phyloP scores from a whole-genome alignment of 2,888 invertebrate species.

The Hypolimnas misippus region DNA sequence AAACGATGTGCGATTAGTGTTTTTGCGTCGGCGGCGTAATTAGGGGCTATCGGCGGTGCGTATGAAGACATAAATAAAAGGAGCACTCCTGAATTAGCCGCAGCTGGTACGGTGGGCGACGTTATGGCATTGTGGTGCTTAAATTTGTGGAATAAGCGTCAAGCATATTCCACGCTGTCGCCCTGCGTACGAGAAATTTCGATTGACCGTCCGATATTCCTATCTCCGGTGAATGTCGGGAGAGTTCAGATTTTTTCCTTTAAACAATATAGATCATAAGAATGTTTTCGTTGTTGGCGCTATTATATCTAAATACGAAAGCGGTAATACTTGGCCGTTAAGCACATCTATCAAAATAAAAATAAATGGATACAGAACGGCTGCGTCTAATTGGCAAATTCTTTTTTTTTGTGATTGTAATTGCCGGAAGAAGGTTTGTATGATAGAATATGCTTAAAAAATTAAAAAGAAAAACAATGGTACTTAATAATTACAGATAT shows the following conservation, averaged over 20 bases:
- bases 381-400: too few relatives aligned
- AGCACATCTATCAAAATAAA: too few relatives aligned
- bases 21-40: conserved; percentile 79
- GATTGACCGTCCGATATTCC: conserved; percentile 62
- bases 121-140: conserved; percentile 20
- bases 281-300: conserved; percentile 9
- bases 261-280: conserved; percentile 35
- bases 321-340: background rate
- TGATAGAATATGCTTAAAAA: too few relatives aligned
- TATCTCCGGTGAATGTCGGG: conserved; percentile 42
- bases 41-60: conserved; percentile 81
- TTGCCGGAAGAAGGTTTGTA: too few relatives aligned
- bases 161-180: conserved; percentile 4
- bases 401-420: too few relatives aligned
- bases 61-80: conserved; percentile 84
- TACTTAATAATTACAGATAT: too few relatives aligned
- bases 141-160: conserved; percentile 16
- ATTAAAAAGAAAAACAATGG: too few relatives aligned
- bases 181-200: conserved; percentile 59
- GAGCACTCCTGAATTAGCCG: conserved; percentile 73
- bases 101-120: conserved; percentile 39
- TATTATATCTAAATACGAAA: background rate
- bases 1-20: conserved; percentile 79
- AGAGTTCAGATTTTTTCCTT: conserved; percentile 49
- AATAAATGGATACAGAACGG: too few relatives aligned